phyloP scores from a whole-genome alignment of 2,113 vertebrate species.

The Probosciger aterrimus region DNA sequence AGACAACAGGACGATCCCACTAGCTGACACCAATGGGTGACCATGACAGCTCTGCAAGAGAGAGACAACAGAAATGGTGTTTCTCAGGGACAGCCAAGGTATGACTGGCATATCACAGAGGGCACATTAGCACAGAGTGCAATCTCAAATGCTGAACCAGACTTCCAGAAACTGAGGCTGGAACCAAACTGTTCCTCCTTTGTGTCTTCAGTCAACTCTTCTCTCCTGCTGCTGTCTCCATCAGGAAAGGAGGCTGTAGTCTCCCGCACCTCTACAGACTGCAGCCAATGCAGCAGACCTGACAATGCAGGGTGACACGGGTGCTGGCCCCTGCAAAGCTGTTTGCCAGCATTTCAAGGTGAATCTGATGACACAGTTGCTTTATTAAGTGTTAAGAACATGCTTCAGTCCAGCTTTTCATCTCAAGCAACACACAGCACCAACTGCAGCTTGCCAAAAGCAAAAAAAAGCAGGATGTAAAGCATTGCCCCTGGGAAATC shows the following conservation, averaged over 20 bases:
- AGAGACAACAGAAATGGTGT: not conserved
- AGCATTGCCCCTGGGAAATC: constrained; percentile 31
- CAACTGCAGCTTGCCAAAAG: constrained; percentile 23
- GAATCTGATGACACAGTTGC: not conserved
- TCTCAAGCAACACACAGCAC: not conserved
- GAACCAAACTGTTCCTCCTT: not conserved
- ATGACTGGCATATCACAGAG: not conserved
- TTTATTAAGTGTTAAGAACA: not conserved
- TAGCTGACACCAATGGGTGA: not conserved
- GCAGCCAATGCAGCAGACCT: not conserved
- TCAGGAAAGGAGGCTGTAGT: not conserved
- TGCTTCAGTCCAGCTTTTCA: not conserved
- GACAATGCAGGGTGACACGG: not conserved
- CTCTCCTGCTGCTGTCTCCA: not conserved
- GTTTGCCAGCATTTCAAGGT: constrained; percentile 10
- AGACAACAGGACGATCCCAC: not conserved
- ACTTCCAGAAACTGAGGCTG: not conserved
- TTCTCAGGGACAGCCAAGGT: not conserved
- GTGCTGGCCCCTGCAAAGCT: not conserved
- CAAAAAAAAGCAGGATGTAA: constrained; percentile 1
- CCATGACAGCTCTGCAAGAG: not conserved
- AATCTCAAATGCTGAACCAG: not conserved
- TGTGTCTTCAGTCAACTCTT: not conserved
- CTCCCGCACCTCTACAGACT: not conserved
- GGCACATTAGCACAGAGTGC: not conserved